phyloP scores from a whole-genome alignment of 2,797 vertebrate genomes.

The Syncerus caffer region DNA sequence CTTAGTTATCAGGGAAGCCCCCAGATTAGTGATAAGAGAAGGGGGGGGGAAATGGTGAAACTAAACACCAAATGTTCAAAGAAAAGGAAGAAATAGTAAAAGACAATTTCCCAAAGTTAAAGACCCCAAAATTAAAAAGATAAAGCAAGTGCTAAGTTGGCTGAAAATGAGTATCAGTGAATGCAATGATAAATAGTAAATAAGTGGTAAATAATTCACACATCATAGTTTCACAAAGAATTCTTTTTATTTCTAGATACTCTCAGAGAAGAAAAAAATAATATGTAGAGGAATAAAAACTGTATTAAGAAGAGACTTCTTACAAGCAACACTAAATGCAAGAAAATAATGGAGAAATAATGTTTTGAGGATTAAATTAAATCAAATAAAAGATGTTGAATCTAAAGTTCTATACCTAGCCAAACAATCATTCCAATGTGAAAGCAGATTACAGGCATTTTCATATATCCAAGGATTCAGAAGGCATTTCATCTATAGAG shows the following conservation, averaged over 20 bases:
- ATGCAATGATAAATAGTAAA: background rate
- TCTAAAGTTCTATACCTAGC: background rate
- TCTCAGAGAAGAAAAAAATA: background rate
- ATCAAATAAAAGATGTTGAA: background rate
- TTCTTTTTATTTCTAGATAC: background rate
- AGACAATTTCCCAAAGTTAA: background rate
- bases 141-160: background rate
- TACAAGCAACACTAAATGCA: background rate
- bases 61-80: conserved; percentile 9
- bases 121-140: background rate
- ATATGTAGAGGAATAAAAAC: conserved; percentile 9
- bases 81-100: background rate
- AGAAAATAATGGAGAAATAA: conserved; percentile 1
- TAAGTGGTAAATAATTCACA: background rate
- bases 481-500: background rate
- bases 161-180: background rate
- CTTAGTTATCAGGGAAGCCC: background rate
- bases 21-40: background rate
- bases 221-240: background rate
- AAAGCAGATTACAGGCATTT: background rate
- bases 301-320: background rate
- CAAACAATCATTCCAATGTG: background rate
- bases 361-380: background rate
- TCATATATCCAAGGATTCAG: background rate
- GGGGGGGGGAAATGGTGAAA: background rate